A percentile compares a stretch with the other conserved stretches of the same genome.
These are phyloP conservation scores for Enteromius mattozi DNA, from an alignment of 2,797 vertebrate species.

Conservation along the genomic window DNA sequence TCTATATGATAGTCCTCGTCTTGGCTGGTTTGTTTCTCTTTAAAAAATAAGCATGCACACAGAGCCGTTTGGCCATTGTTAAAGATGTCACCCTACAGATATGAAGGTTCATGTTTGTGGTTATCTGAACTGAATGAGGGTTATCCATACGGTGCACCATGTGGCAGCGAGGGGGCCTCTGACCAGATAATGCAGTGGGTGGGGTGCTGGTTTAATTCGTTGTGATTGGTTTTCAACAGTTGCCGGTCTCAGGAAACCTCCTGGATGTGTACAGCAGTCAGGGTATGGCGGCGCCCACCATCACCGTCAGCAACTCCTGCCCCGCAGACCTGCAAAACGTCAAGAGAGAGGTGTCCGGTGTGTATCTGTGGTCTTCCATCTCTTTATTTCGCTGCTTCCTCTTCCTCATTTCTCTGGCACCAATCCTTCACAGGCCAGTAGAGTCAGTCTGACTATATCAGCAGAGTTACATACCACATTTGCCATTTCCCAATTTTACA, in stretches of 20 bases:
- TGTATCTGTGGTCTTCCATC: conserved; percentile 34
- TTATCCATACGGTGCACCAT: conserved; percentile 36
- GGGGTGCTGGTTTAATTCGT: neutral
- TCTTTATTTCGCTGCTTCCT: conserved; percentile 13
- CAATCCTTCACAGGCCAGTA: neutral
- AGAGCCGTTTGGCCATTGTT: conserved; percentile 20
- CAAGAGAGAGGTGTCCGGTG: conserved; percentile 83
- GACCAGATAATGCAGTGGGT: conserved; percentile 24
- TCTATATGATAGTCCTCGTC: neutral
- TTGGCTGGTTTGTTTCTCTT: neutral
- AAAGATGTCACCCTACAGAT: conserved; percentile 34
- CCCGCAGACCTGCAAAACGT: conserved; percentile 83
- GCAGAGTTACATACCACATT: conserved; percentile 29
- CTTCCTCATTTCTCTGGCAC: conserved; percentile 30
- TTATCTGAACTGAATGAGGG: conserved; percentile 42
- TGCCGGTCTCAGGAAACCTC: conserved; percentile 82
- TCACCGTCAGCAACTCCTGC: conserved; percentile 87
- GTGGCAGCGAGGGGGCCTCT: conserved; percentile 12
- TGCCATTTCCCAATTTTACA: conserved; percentile 43
- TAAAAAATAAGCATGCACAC: neutral
- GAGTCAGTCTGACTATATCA: conserved; percentile 37
- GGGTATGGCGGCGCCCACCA: conserved; percentile 72
- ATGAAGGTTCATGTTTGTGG: conserved; percentile 24
- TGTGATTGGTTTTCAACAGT: conserved; percentile 72
- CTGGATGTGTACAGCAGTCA: conserved; percentile 80